Percentiles rank a stretch among this genome's conserved stretches.
Evolutionary conservation across 2,797 vertebrate genomes (phyloP).

Genomic region (Echiichthys vipera): DNA sequence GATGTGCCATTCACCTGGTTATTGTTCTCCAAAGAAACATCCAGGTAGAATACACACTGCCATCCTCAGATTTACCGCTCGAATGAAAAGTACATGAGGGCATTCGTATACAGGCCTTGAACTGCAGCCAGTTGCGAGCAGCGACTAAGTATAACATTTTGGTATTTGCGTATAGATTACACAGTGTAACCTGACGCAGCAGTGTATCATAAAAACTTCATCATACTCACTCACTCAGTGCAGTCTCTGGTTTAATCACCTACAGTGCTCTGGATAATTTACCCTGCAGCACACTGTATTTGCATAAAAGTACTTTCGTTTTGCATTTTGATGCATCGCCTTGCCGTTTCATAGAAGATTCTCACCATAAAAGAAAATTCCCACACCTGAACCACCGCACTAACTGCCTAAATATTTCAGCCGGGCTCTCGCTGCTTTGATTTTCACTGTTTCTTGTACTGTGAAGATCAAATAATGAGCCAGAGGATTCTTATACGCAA

Average conservation of each 20-base stretch:
- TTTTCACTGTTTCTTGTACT: slow-evolving; percentile 24
- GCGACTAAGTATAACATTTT: slow-evolving; percentile 19
- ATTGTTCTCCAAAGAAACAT: slow-evolving; percentile 47
- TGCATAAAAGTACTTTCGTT: slow-evolving; percentile 73
- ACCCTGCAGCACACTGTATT: slow-evolving; percentile 59
- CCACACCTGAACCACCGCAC: slow-evolving; percentile 41
- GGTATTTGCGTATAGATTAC: slow-evolving; percentile 34
- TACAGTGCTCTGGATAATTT: slow-evolving; percentile 64
- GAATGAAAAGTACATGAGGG: slow-evolving; percentile 7
- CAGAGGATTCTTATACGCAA: slow-evolving; percentile 23
- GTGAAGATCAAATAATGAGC: slow-evolving; percentile 59
- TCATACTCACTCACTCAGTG: slow-evolving; percentile 40
- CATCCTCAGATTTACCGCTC: background rate
- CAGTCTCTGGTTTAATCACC: slow-evolving; percentile 67
- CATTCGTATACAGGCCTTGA: background rate
- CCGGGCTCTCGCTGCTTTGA: slow-evolving; percentile 20
- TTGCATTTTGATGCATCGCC: slow-evolving; percentile 61
- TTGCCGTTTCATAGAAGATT: slow-evolving; percentile 46
- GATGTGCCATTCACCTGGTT: slow-evolving; percentile 43
- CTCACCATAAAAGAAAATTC: slow-evolving; percentile 38
- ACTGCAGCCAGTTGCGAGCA: slow-evolving; percentile 10
- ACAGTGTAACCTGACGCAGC: slow-evolving; percentile 42
- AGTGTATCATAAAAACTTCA: slow-evolving; percentile 44
- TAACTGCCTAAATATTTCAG: slow-evolving; percentile 50
- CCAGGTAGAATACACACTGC: background rate